These are phyloP conservation scores for Hydractinia symbiolongicarpus DNA, from an alignment of 30 jellyfish, hydroid and myxozoan species.

Conservation along the genomic window DNA sequence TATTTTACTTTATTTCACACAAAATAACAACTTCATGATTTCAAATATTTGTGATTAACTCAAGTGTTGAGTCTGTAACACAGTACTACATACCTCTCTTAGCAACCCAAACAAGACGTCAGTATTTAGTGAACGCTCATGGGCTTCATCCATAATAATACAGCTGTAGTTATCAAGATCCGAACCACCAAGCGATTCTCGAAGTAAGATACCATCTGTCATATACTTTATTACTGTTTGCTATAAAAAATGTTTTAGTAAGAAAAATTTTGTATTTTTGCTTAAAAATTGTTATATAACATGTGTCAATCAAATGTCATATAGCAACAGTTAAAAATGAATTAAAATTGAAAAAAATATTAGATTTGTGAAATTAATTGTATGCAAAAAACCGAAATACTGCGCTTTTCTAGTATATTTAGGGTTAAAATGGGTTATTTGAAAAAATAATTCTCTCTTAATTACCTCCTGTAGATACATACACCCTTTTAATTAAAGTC, in stretches of 20 bases:
- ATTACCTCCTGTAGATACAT: too few relatives aligned
- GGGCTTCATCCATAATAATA: slow-evolving; percentile 98
- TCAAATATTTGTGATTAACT: background rate
- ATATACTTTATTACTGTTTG: slow-evolving; percentile 83
- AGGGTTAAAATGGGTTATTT: too few relatives aligned
- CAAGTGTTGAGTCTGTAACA: background rate
- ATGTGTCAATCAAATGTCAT: too few relatives aligned
- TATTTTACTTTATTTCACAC: background rate
- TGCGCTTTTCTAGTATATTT: too few relatives aligned
- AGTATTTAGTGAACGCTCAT: slow-evolving; percentile 92
- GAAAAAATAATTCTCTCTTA: too few relatives aligned
- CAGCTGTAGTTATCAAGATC: slow-evolving; percentile 95
- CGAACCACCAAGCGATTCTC: slow-evolving; percentile 74
- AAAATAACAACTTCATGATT: background rate
- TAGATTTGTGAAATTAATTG: too few relatives aligned
- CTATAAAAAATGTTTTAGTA: slow-evolving; percentile 21
- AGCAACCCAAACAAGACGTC: slow-evolving; percentile 94
- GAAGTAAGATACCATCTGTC: slow-evolving; percentile 96
- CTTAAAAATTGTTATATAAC: too few relatives aligned
- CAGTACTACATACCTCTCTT: slow-evolving; percentile 61
- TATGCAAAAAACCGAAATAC: too few relatives aligned
- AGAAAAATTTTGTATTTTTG: background rate
- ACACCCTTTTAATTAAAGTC: too few relatives aligned
- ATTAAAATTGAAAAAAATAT: too few relatives aligned
- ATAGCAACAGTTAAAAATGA: too few relatives aligned